These are phyloP conservation scores for Tokudaia muenninki DNA, from an alignment of 2,797 vertebrate genomes.

Conservation along the genomic window DNA sequence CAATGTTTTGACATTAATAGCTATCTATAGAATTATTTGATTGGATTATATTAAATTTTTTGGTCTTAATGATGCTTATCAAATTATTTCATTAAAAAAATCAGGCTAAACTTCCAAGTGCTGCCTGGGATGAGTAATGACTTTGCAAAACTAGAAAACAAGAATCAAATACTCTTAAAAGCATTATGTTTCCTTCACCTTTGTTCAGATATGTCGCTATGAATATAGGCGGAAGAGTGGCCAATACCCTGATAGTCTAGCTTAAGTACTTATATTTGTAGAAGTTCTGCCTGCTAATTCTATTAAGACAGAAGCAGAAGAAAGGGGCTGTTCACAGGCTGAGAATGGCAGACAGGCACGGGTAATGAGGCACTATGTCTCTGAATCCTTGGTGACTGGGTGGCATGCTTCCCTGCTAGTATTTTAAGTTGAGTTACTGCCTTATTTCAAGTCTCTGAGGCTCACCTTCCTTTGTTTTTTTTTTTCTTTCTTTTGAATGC, in stretches of 20 bases:
- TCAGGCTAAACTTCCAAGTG: slow-evolving; percentile 62
- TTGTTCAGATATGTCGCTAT: not conserved
- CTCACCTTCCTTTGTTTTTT: slow-evolving; percentile 64
- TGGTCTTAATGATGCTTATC: slow-evolving; percentile 80
- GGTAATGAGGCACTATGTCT: not conserved
- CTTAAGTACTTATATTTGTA: slow-evolving; percentile 9
- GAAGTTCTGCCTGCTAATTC: not conserved
- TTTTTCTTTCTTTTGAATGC: slow-evolving; percentile 60
- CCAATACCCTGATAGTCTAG: not conserved
- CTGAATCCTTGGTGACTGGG: slow-evolving; percentile 6
- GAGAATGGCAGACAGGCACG: not conserved
- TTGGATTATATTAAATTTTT: slow-evolving; percentile 77
- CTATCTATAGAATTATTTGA: slow-evolving; percentile 80
- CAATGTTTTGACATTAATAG: slow-evolving; percentile 76
- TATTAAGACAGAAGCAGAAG: not conserved
- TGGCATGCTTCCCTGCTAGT: slow-evolving; percentile 24
- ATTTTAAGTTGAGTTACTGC: slow-evolving; percentile 63
- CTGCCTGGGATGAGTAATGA: slow-evolving; percentile 69
- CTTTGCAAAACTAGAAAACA: slow-evolving; percentile 63
- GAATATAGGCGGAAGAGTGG: not conserved
- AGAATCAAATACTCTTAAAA: slow-evolving; percentile 24
- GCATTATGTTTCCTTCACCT: slow-evolving; percentile 22
- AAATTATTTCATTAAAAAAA: slow-evolving; percentile 79
- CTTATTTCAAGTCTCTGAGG: not conserved
- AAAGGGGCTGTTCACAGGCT: not conserved